Evolutionary conservation across 2,113 vertebrate species (phyloP), one percentile per base, ranked within the genome.

Genomic region (Urocitellus parryii): DNA sequence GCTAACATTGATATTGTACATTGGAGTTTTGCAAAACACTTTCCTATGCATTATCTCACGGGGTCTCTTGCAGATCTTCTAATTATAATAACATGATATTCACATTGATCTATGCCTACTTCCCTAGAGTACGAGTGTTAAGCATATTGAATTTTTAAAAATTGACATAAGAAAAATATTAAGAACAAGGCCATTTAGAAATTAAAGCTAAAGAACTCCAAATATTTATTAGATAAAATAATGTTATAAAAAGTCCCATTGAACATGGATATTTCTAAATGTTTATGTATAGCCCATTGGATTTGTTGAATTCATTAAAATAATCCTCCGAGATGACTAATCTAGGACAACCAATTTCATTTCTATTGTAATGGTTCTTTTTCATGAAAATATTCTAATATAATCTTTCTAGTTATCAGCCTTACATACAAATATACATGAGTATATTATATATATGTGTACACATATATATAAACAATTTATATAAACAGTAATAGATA

Each of bases 351-450:
- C 32, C 73, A 89, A 56, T 65, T 91, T 85, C 48, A 82, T 94
- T 92, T 94, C 63, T 92, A 1, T 65, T 91, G 37, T 53, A 87
- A 77, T 14, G 76, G 34, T 90, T 90, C 18, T 92, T 96, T 91
- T 63, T 65, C 61, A 78, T 90, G 72, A 93, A 96, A 74, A 87
- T 67, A 86, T 37, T 65, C 24, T 83, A 58, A 39, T 90, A 6
- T 70, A 72, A 32, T 74, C 76, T 92, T 94, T 83, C 53, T 85
- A 81, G 56, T 89, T 88, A 81, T 22, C 25, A 72, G 68, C 9
- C 4, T 72, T 93, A 92, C 25, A 53, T 32, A 65, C 18, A 48
- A 4, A 8, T 67, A 48, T 6, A 78, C 9, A 39, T 11, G 56
- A 58, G 45, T 45, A 45, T 45, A 9, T 18, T 56, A 18, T 56